These are phyloP conservation scores for Margarornis squamiger DNA, from an alignment of 2,797 vertebrate species.

Conservation along the genomic window DNA sequence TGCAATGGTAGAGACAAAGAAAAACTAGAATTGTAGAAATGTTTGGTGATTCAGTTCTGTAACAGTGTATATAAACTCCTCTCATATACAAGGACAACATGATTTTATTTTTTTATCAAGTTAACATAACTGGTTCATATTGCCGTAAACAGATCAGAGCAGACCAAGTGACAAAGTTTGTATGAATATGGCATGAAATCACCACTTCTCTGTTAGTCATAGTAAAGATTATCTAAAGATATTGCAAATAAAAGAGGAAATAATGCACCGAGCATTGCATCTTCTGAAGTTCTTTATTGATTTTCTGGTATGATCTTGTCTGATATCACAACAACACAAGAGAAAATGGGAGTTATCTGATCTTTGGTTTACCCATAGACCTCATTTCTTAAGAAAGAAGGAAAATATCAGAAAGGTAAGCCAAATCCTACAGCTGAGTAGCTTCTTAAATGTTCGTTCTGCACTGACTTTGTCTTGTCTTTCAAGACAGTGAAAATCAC, in stretches of 20 bases:
- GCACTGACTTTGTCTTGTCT: background rate
- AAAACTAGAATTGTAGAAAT: background rate
- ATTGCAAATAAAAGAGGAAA: background rate
- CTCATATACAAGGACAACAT: fast-evolving
- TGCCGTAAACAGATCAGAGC: background rate
- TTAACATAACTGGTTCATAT: background rate
- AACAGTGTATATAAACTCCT: background rate
- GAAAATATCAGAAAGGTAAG: background rate
- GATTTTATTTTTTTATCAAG: background rate
- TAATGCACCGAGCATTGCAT: background rate
- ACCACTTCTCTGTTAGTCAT: background rate
- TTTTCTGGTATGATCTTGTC: background rate
- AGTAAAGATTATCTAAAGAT: background rate
- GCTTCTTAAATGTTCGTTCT: background rate
- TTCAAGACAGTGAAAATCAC: background rate
- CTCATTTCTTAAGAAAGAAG: background rate
- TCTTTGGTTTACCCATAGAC: background rate
- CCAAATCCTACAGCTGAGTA: background rate
- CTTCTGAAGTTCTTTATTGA: background rate
- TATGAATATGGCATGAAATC: background rate
- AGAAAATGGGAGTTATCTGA: background rate
- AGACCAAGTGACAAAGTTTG: background rate
- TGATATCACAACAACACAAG: background rate
- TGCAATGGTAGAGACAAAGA: background rate
- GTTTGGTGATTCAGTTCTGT: background rate